Conservation (phyloP, 2,888 invertebrate genomes). For the Phyllotreta cruciferae region DNA sequence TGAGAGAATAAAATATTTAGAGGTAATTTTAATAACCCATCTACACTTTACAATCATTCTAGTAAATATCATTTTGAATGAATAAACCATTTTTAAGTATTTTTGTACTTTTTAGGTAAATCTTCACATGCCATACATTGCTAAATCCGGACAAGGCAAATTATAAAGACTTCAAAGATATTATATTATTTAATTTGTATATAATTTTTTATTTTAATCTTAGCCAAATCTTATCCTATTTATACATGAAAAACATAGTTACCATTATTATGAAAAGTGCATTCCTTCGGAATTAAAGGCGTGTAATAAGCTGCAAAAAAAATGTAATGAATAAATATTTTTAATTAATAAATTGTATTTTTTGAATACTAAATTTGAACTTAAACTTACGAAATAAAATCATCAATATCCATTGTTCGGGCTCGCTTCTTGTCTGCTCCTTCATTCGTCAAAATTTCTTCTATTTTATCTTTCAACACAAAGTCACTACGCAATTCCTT, state of each 20-base stretch:
- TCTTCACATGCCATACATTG: slow-evolving; percentile 22
- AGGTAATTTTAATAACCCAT: slow-evolving; percentile 11
- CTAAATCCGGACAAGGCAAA: slow-evolving; percentile 4
- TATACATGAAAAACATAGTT: slow-evolving; percentile 7
- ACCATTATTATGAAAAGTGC: slow-evolving; percentile 76
- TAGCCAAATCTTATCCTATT: slow-evolving; percentile 11
- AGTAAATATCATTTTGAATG: too few relatives aligned
- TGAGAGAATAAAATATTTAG: slow-evolving; percentile 57
- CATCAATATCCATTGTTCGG: slow-evolving; percentile 94
- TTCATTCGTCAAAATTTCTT: slow-evolving; percentile 72
- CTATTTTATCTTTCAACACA: slow-evolving; percentile 82
- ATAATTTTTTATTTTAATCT: slow-evolving; percentile 24
- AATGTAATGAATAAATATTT: slow-evolving; percentile 32
- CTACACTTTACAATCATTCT: slow-evolving; percentile 4
- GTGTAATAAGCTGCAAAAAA: slow-evolving; percentile 51
- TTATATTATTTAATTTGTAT: slow-evolving; percentile 30
- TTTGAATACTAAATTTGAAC: slow-evolving; percentile 4
- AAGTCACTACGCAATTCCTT: slow-evolving; percentile 80
- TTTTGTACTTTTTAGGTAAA: slow-evolving; percentile 14
- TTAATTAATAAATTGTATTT: background rate
- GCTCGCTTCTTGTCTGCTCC: slow-evolving; percentile 82
- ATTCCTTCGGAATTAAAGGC: slow-evolving; percentile 92
- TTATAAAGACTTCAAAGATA: slow-evolving; percentile 37
- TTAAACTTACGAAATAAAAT: slow-evolving; percentile 78
- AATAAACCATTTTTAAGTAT: background rate